Base-by-base conservation (phyloP, 2,888 invertebrate genomes). In the Epiblema foenella region DNA sequence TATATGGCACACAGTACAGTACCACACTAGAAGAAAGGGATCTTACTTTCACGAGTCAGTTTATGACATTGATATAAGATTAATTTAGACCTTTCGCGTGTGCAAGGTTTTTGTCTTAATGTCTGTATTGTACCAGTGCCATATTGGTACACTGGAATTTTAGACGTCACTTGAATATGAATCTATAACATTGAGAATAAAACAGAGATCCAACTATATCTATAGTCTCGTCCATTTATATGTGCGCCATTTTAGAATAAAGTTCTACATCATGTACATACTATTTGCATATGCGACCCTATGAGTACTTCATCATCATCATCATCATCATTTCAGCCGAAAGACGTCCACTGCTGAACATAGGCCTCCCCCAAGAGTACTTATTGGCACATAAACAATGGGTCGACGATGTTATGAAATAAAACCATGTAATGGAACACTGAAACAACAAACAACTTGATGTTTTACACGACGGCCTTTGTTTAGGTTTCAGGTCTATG, bases 1-100 rank as follows among this genome's bases (percentile, higher is more conserved):
- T n/a, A 29, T 29, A 54, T 54, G 54, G 54, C 29, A 56, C 56
- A 56, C 29, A 29, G 54, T 12, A 54, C 24, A 54, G 15, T 15
- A 42, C n/a, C 46, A n/a, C 46, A n/a, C n/a, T 46, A 46, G 46
- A 46, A n/a, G 15, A n/a, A 46, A n/a, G 46, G 12, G 1, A 46
- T 1, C n/a, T 46, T 7, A 7, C n/a, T n/a, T 46, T n/a, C 46
- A 46, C 46, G 46, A 15, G 15, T 15, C 42, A 42, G 5, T 46
- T 46, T 46, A 46, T n/a, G 46, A 46, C 46, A 46, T 5, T 46
- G 46, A 12, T n/a, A 46, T 46, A 46, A 1, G 8, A 46, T 42
- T 4, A 1, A 42, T 12, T 42, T 15, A 4, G 3, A 15, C 42
- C 15, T 42, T 2, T 12, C 42, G 15, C 42, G 42, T 42, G 42